A percentile compares a stretch with the other conserved stretches of the same genome.
These are phyloP conservation scores for Pharmacophagus antenor DNA, from an alignment of 2,888 invertebrate species.

Conservation along the genomic window DNA sequence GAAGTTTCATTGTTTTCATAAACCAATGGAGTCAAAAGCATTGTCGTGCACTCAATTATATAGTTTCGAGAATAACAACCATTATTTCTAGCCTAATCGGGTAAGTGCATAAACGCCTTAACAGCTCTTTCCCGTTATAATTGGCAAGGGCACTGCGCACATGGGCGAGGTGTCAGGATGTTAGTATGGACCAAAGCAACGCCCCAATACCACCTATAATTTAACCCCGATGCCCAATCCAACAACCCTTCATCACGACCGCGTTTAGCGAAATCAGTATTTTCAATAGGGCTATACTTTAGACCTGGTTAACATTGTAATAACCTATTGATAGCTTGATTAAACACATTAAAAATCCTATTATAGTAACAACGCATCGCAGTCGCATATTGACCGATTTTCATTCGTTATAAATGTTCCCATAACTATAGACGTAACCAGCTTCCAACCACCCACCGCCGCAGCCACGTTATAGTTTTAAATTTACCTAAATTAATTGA, in stretches of 20 bases:
- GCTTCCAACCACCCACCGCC: constrained; percentile 33
- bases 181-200: constrained; percentile 43
- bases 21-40: not conserved
- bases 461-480: constrained; percentile 8
- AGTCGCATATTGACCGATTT: constrained; percentile 28
- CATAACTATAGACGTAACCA: constrained; percentile 36
- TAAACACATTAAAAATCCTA: constrained; percentile 32
- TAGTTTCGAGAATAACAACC: not conserved
- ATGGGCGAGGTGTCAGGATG: constrained; percentile 64
- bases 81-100: not conserved
- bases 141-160: constrained; percentile 47
- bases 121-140: constrained; percentile 69
- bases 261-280: constrained; percentile 53
- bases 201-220: constrained; percentile 62
- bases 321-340: constrained; percentile 33
- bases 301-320: constrained; percentile 29
- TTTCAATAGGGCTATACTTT: constrained; percentile 39
- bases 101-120: constrained; percentile 6
- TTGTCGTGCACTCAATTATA: not conserved
- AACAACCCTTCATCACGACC: constrained; percentile 56
- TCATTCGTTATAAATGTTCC: constrained; percentile 34
- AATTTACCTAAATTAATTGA: constrained; percentile 1
- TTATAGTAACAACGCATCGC: constrained; percentile 29
- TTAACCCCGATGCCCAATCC: constrained; percentile 48
- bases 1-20: not conserved